Conservation (phyloP, 1,140 invertebrate species). For the Drosophila dunni region DNA sequence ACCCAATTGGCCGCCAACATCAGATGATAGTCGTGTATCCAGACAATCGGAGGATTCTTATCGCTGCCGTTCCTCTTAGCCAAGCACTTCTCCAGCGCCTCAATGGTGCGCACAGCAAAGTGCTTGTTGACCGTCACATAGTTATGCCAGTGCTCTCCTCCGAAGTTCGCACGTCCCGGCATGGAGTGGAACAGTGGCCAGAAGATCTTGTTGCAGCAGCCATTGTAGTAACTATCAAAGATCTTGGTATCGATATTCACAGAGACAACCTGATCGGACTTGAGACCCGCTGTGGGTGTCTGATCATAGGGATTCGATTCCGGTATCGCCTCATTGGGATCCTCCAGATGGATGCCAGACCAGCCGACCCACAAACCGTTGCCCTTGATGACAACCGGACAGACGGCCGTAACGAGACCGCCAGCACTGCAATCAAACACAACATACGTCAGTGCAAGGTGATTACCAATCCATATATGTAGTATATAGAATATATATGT, state of each 20-base stretch:
- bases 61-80: conserved; percentile 86
- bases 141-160: conserved; percentile 92
- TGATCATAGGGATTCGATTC: conserved; percentile 93
- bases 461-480: neutral
- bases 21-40: conserved; percentile 97
- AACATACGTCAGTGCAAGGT: conserved; percentile 3
- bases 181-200: conserved; percentile 97
- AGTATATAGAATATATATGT: conserved; percentile 4
- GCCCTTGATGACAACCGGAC: conserved; percentile 93
- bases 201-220: conserved; percentile 95
- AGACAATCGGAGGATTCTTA: conserved; percentile 90
- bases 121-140: conserved; percentile 92
- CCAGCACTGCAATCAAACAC: conserved; percentile 88
- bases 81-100: conserved; percentile 88
- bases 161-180: conserved; percentile 92
- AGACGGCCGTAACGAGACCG: conserved; percentile 95
- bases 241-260: conserved; percentile 90
- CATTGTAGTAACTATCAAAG: conserved; percentile 95
- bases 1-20: conserved; percentile 96
- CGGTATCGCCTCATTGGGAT: conserved; percentile 91
- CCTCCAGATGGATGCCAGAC: conserved; percentile 92
- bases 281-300: conserved; percentile 92
- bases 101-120: conserved; percentile 92
- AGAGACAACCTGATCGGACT: conserved; percentile 92
- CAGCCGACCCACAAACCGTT: conserved; percentile 95